Conservation (phyloP, 2,888 invertebrate genomes). For the Heliconius erato region DNA sequence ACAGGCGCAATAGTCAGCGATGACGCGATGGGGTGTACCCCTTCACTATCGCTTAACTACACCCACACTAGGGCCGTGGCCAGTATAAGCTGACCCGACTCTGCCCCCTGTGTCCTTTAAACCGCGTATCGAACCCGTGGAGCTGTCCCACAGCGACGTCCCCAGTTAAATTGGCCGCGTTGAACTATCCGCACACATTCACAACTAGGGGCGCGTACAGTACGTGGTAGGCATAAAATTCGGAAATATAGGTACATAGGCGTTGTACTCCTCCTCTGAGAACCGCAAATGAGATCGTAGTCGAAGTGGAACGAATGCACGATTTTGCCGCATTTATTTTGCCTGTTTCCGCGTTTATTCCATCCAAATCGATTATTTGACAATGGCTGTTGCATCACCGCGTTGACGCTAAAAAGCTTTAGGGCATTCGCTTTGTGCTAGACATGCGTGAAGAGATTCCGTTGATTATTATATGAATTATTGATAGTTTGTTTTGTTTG, state of each 20-base stretch:
- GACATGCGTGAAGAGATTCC: background rate
- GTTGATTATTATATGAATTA: slow-evolving; percentile 3
- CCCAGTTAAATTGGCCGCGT: slow-evolving; percentile 62
- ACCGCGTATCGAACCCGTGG: slow-evolving; percentile 49
- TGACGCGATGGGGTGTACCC: slow-evolving; percentile 79
- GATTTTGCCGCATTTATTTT: slow-evolving; percentile 68
- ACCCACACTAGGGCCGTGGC: slow-evolving; percentile 66
- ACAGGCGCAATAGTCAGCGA: slow-evolving; percentile 82
- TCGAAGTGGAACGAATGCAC: slow-evolving; percentile 76
- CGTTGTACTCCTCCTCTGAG: slow-evolving; percentile 69
- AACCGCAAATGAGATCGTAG: slow-evolving; percentile 79
- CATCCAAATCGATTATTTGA: slow-evolving; percentile 41
- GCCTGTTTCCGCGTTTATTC: slow-evolving; percentile 50
- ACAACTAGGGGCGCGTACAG: slow-evolving; percentile 56
- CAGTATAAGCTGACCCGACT: slow-evolving; percentile 59
- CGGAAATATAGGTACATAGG: slow-evolving; percentile 78
- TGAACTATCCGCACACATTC: slow-evolving; percentile 70
- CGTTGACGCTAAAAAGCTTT: slow-evolving; percentile 27
- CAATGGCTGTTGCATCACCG: slow-evolving; percentile 25
- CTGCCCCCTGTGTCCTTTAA: slow-evolving; percentile 53
- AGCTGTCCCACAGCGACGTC: slow-evolving; percentile 58
- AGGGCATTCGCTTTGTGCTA: slow-evolving; percentile 21
- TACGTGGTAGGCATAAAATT: slow-evolving; percentile 82
- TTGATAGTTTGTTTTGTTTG: background rate
- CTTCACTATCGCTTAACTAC: slow-evolving; percentile 78